Conservation (phyloP, 2,113 vertebrate species). For the Petaurus breviceps region DNA sequence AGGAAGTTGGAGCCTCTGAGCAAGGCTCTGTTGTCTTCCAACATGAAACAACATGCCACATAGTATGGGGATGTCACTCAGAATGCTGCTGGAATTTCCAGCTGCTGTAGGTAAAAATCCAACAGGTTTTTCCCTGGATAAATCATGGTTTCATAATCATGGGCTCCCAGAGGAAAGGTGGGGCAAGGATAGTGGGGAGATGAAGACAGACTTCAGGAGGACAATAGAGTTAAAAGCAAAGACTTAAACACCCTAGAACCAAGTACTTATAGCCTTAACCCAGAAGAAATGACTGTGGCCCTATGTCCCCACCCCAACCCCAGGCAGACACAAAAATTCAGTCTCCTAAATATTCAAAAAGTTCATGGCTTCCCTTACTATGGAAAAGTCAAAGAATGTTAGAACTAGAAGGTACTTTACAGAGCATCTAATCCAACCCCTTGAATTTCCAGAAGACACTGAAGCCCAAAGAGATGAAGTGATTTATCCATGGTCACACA, state of each 20-base stretch:
- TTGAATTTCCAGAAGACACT: not conserved
- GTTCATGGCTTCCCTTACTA: not conserved
- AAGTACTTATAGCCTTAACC: not conserved
- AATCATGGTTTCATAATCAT: constrained; percentile 15
- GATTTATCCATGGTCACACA: not conserved
- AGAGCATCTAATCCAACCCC: not conserved
- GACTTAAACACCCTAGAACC: not conserved
- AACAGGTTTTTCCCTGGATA: constrained; percentile 49
- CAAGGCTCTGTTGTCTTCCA: not conserved
- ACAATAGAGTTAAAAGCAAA: not conserved
- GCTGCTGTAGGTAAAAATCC: not conserved
- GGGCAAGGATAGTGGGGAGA: not conserved
- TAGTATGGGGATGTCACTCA: not conserved
- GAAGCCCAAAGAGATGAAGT: not conserved
- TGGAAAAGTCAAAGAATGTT: not conserved
- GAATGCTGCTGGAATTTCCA: constrained; percentile 49
- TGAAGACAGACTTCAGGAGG: not conserved
- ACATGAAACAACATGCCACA: constrained; percentile 9
- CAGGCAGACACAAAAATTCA: not conserved
- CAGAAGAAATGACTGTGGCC: not conserved
- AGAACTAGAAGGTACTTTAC: not conserved
- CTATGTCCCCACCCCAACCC: not conserved
- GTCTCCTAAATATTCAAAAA: not conserved
- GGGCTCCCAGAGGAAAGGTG: not conserved
- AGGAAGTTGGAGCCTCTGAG: not conserved